phyloP scores from a whole-genome alignment of 2,113 vertebrate genomes.

The Pelmatolapia mariae region DNA sequence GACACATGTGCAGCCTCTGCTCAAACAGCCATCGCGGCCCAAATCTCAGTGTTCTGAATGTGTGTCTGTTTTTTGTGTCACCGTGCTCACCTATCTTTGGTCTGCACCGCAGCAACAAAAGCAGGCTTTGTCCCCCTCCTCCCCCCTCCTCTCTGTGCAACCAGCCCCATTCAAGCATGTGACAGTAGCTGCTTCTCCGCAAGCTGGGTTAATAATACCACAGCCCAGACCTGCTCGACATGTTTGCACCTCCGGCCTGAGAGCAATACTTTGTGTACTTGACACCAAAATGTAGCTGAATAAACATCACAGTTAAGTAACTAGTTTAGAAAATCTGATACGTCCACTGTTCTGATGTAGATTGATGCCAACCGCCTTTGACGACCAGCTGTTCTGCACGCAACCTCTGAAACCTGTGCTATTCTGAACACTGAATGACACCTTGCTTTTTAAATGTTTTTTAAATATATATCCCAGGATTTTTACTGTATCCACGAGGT shows the following conservation, averaged over 20 bases:
- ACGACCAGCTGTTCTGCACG: background rate
- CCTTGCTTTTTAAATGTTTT: background rate
- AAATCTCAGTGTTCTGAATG: background rate
- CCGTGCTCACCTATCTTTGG: slow-evolving; percentile 20
- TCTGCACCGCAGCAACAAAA: slow-evolving; percentile 5
- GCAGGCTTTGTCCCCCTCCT: slow-evolving; percentile 13
- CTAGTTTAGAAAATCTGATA: background rate
- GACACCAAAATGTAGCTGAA: background rate
- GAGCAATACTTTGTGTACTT: background rate
- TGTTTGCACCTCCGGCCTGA: background rate
- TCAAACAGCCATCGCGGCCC: background rate
- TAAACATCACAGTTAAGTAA: background rate
- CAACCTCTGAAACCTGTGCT: background rate
- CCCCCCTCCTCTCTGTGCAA: background rate
- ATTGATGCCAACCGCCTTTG: background rate
- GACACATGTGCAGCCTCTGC: background rate
- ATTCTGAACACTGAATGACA: slow-evolving; percentile 4
- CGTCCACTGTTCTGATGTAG: background rate
- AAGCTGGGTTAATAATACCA: background rate
- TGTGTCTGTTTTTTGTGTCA: background rate
- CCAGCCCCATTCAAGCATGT: slow-evolving; percentile 47
- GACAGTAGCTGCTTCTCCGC: background rate
- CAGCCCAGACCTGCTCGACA: slow-evolving; percentile 7
- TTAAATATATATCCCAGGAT: background rate
- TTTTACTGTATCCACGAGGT: background rate